phyloP scores from a whole-genome alignment of 2,888 invertebrate genomes.

The Enchytraeus crypticus region DNA sequence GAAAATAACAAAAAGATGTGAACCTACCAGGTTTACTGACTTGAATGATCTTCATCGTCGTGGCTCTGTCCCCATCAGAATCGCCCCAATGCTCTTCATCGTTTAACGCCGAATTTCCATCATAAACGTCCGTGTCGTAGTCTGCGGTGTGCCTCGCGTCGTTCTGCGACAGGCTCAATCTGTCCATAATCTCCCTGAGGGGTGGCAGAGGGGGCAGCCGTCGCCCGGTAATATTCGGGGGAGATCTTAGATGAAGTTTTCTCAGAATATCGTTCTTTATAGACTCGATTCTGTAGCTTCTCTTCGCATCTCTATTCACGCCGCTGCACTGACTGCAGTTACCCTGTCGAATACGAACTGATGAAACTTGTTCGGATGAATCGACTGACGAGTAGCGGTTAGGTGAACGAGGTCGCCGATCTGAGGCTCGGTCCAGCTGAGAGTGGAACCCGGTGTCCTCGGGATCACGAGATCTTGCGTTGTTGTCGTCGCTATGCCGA shows the following conservation, averaged over 20 bases:
- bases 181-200: slow-evolving; percentile 2
- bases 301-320: background rate
- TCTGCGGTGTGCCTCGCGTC: background rate
- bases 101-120: background rate
- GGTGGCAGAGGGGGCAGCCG: slow-evolving; percentile 1
- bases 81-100: background rate
- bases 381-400: too few species aligned
- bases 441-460: too few species aligned
- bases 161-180: background rate
- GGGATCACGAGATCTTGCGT: too few species aligned
- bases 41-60: slow-evolving; percentile 10
- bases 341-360: too few species aligned
- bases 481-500: too few species aligned
- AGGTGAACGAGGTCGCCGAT: too few species aligned
- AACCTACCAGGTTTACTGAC: slow-evolving; percentile 9
- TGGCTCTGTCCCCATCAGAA: background rate
- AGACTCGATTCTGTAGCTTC: slow-evolving; percentile 6
- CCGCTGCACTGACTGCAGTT: slow-evolving; percentile 5
- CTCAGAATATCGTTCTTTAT: slow-evolving; percentile 16
- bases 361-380: too few species aligned
- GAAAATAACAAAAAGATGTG: too few species aligned
- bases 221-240: slow-evolving; percentile 7
- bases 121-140: background rate
- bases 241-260: slow-evolving; percentile 10
- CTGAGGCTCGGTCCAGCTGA: too few species aligned